Percentiles rank a stretch among this genome's conserved stretches.
Conservation (phyloP, 1,140 invertebrate genomes). For the Drosophila repletoides region DNA sequence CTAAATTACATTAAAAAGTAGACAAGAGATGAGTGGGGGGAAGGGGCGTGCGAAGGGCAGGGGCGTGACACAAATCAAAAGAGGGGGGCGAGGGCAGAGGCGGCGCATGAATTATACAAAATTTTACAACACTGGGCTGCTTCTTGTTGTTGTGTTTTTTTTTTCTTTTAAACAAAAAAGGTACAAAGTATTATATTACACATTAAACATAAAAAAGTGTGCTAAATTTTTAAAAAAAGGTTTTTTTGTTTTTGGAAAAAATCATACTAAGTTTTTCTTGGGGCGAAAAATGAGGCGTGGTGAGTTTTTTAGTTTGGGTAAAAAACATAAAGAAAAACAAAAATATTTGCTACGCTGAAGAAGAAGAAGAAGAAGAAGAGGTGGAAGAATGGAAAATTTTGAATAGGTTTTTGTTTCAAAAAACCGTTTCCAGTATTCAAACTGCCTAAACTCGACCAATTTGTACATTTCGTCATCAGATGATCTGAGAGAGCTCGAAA, state of each 20-base stretch:
- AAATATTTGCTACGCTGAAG: constrained; percentile 54
- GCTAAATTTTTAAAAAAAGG: constrained; percentile 62
- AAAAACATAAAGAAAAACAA: constrained; percentile 10
- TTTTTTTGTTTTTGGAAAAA: constrained; percentile 11
- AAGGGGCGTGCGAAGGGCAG: constrained; percentile 20
- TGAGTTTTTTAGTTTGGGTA: constrained; percentile 5
- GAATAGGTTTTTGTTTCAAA: too few relatives aligned
- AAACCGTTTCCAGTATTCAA: constrained; percentile 49
- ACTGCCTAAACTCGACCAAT: constrained; percentile 77
- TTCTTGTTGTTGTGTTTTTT: constrained; percentile 24
- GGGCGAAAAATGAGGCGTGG: too few relatives aligned
- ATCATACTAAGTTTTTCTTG: constrained; percentile 48
- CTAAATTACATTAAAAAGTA: constrained; percentile 81
- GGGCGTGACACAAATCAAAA: constrained; percentile 26
- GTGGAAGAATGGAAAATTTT: too few relatives aligned
- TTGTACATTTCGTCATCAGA: constrained; percentile 83
- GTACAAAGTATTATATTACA: constrained; percentile 80
- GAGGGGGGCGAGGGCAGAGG: neutral
- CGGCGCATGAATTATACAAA: constrained; percentile 1
- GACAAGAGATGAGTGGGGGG: constrained; percentile 70
- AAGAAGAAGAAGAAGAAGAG: neutral
- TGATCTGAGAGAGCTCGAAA: constrained; percentile 81
- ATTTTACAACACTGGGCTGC: constrained; percentile 52
- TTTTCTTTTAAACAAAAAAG: constrained; percentile 49
- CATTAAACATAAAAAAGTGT: constrained; percentile 72